Percentiles rank a stretch among this genome's conserved stretches.
These are phyloP conservation scores for Stenolophus ochropezus DNA, from an alignment of 2,888 invertebrate species.

Conservation along the genomic window DNA sequence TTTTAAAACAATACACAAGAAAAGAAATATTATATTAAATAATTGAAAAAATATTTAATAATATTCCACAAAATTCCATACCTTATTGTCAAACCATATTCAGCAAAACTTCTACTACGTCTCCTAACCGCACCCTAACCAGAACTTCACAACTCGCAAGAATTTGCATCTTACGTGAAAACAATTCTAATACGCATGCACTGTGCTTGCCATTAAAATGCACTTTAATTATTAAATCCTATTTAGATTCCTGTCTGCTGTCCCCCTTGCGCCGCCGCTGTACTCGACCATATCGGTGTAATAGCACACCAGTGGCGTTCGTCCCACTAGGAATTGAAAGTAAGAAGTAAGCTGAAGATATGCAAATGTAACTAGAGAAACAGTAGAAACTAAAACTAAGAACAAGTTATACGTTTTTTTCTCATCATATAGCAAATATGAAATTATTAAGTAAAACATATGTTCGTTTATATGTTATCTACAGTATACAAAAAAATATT, in stretches of 20 bases:
- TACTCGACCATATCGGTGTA: background rate
- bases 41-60: too few relatives aligned
- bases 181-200: slow-evolving; percentile 55
- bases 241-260: slow-evolving; percentile 47
- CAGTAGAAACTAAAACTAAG: background rate
- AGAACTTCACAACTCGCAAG: slow-evolving; percentile 45
- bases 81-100: too few relatives aligned
- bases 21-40: too few relatives aligned
- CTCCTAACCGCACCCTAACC: background rate
- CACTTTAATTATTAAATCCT: slow-evolving; percentile 58
- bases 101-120: background rate
- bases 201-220: slow-evolving; percentile 55
- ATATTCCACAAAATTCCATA: too few relatives aligned
- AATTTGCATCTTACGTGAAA: slow-evolving; percentile 59
- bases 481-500: too few relatives aligned
- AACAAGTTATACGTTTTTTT: background rate
- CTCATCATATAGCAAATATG: too few relatives aligned
- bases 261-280: background rate
- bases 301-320: slow-evolving; percentile 27
- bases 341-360: slow-evolving; percentile 44
- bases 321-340: slow-evolving; percentile 16
- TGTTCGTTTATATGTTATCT: too few relatives aligned
- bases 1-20: too few relatives aligned
- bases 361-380: slow-evolving; percentile 19
- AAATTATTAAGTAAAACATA: too few relatives aligned